These are phyloP conservation scores for Schlechtendalia chinensis DNA, from an alignment of 1,140 invertebrate species.

Conservation along the genomic window DNA sequence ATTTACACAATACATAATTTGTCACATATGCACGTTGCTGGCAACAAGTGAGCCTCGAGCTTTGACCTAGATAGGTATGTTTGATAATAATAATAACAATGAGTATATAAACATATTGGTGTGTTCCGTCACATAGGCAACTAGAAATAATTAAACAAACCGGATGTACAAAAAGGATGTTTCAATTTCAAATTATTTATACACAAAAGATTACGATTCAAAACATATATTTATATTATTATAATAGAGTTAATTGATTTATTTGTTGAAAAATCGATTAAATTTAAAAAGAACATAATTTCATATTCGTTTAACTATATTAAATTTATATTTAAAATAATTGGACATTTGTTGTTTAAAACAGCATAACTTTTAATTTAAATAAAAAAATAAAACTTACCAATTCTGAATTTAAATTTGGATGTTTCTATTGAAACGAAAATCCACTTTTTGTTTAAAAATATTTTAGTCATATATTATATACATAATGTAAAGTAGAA, in stretches of 20 bases:
- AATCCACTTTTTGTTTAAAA: neutral
- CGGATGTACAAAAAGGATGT: neutral
- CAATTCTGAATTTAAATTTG: neutral
- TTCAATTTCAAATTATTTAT: neutral
- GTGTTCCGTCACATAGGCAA: neutral
- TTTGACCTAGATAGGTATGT: slow-evolving; percentile 35
- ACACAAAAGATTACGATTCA: neutral
- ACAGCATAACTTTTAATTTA: no score
- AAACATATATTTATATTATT: no score
- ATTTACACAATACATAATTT: neutral
- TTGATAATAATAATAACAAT: slow-evolving; percentile 13
- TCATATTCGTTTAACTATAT: no score
- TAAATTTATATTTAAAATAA: no score
- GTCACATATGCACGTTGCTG: neutral
- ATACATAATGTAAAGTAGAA: no score
- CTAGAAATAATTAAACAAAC: slow-evolving; percentile 13
- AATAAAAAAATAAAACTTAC: neutral
- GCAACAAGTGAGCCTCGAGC: slow-evolving; percentile 3
- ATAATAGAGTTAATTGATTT: no score
- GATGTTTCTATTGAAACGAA: neutral
- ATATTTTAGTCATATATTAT: neutral
- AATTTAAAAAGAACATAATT: no score
- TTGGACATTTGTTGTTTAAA: no score
- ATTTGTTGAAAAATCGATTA: no score
- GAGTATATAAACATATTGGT: slow-evolving; percentile 14